These are phyloP conservation scores for Labroides dimidiatus DNA, from an alignment of 2,797 vertebrate species.

Conservation along the genomic window DNA sequence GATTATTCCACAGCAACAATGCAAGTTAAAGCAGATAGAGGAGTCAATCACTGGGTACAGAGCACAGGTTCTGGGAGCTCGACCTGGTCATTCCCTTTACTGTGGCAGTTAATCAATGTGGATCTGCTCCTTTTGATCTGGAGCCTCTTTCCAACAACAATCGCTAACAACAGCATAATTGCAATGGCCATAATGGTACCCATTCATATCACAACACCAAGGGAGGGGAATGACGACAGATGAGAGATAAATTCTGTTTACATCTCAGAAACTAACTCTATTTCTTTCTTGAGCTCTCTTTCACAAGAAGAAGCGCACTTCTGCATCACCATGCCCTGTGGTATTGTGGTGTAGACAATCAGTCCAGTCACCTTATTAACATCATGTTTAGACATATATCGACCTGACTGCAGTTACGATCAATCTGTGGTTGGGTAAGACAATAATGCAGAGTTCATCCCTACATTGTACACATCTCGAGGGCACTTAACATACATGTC, in stretches of 20 bases:
- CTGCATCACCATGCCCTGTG: constrained; percentile 37
- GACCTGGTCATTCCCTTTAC: constrained; percentile 47
- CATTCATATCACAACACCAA: constrained; percentile 38
- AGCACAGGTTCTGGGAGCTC: constrained; percentile 42
- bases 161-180: constrained; percentile 67
- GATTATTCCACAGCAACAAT: constrained; percentile 65
- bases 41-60: constrained; percentile 60
- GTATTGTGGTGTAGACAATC: constrained; percentile 42
- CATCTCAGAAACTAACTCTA: not conserved
- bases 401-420: constrained; percentile 70
- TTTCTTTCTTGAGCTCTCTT: constrained; percentile 5
- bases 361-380: constrained; percentile 72
- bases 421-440: constrained; percentile 73
- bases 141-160: constrained; percentile 66
- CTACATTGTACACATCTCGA: constrained; percentile 42
- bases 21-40: constrained; percentile 47
- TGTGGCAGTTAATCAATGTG: constrained; percentile 74
- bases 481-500: constrained; percentile 39
- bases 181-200: constrained; percentile 49
- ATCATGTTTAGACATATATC: constrained; percentile 70
- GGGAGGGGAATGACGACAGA: constrained; percentile 3
- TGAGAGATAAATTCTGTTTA: constrained; percentile 1
- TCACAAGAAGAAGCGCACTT: constrained; percentile 9
- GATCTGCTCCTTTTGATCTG: constrained; percentile 68
- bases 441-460: constrained; percentile 64